Percentiles rank a stretch among this genome's conserved stretches.
Evolutionary conservation across 2,113 vertebrate species (phyloP).

Genomic region (Pomatorhinus ruficollis): DNA sequence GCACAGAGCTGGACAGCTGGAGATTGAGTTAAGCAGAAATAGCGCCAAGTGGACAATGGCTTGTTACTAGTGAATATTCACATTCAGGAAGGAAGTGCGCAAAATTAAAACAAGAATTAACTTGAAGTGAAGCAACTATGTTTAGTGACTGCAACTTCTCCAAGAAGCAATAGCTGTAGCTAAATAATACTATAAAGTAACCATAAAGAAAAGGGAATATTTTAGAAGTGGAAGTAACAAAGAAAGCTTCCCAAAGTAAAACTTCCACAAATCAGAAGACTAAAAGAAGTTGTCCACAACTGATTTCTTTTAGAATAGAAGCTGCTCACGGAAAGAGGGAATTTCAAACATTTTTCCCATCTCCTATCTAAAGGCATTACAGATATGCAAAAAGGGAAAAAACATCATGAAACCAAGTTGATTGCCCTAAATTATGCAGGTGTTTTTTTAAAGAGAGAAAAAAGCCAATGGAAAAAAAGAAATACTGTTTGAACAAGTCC

Average conservation of each 20-base stretch:
- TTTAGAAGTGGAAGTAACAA: not conserved
- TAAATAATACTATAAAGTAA: not conserved
- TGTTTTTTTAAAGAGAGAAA: not conserved
- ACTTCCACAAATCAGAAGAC: not conserved
- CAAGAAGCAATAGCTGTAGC: not conserved
- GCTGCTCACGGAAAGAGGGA: not conserved
- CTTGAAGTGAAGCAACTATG: not conserved
- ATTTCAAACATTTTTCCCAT: not conserved
- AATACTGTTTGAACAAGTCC: not conserved
- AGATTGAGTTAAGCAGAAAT: conserved; percentile 28
- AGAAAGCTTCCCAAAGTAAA: not conserved
- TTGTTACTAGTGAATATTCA: conserved; percentile 26
- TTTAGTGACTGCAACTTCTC: not conserved
- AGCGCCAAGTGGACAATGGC: not conserved
- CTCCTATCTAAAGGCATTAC: not conserved
- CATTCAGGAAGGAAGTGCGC: conserved; percentile 41
- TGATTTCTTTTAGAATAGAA: not conserved
- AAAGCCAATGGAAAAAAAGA: not conserved
- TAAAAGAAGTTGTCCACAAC: not conserved
- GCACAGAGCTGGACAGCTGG: not conserved
- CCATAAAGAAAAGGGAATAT: not conserved
- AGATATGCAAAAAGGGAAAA: not conserved
- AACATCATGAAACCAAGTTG: not conserved
- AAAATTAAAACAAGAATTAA: conserved; percentile 52
- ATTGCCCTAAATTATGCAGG: not conserved